Conservation (phyloP, 2,888 invertebrate species). For the Drosophila cognata region DNA sequence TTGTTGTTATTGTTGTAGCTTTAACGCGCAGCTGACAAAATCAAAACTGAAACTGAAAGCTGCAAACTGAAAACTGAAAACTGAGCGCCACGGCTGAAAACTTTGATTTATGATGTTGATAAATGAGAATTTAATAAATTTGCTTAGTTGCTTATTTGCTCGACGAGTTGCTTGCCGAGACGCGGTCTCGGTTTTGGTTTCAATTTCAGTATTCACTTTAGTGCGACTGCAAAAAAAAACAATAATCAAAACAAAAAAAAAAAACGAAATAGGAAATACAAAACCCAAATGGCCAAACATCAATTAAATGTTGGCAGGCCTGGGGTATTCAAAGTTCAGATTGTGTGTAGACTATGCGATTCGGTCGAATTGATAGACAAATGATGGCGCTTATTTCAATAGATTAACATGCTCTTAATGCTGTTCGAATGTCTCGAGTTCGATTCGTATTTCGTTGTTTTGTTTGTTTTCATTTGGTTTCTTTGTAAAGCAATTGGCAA, state of each 20-base stretch:
- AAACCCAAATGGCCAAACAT: slow-evolving; percentile 36
- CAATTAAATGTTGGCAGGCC: slow-evolving; percentile 59
- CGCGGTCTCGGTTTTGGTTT: slow-evolving; percentile 21
- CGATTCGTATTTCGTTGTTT: slow-evolving; percentile 9
- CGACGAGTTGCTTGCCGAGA: slow-evolving; percentile 27
- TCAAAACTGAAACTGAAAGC: slow-evolving; percentile 53
- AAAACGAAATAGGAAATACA: slow-evolving; percentile 3
- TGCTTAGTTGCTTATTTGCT: slow-evolving; percentile 53
- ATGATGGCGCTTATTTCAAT: slow-evolving; percentile 74
- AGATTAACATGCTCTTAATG: slow-evolving; percentile 67
- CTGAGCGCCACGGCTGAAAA: slow-evolving; percentile 34
- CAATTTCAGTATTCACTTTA: slow-evolving; percentile 31
- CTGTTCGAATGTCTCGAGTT: slow-evolving; percentile 35
- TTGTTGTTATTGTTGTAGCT: slow-evolving; percentile 25
- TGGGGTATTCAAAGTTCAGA: slow-evolving; percentile 30
- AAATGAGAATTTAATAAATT: slow-evolving; percentile 80
- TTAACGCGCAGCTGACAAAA: slow-evolving; percentile 40
- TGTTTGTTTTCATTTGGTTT: slow-evolving; percentile 26
- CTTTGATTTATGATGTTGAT: slow-evolving; percentile 78
- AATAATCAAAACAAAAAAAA: not conserved
- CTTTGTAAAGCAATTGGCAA: slow-evolving; percentile 33
- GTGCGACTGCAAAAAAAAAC: slow-evolving; percentile 8
- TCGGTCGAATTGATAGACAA: slow-evolving; percentile 54
- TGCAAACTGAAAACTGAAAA: slow-evolving; percentile 24
- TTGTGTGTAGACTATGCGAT: slow-evolving; percentile 2